phyloP scores from a whole-genome alignment of 1,140 invertebrate genomes.

The Melitaea cinxia region DNA sequence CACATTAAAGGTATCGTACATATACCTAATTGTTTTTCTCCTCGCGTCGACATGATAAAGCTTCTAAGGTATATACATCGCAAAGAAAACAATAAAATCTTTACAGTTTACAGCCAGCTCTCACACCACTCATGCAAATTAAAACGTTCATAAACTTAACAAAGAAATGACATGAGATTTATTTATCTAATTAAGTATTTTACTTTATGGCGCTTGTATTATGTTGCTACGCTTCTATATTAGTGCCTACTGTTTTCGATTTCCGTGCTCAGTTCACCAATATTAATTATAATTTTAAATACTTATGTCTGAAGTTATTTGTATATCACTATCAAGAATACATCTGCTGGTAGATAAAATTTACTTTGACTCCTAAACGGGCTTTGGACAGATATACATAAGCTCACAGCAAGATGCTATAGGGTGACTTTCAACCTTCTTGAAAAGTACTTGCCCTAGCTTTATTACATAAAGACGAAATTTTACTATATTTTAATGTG shows the following conservation, averaged over 20 bases:
- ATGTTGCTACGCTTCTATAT: conserved; percentile 16
- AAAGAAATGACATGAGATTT: conserved; percentile 53
- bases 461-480: too few relatives aligned
- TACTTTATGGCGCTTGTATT: conserved; percentile 20
- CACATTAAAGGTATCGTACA: neutral
- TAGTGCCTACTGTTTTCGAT: neutral
- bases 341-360: neutral
- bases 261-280: neutral
- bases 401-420: too few relatives aligned
- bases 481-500: too few relatives aligned
- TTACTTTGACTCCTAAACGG: too few relatives aligned
- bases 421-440: too few relatives aligned
- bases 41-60: conserved; percentile 22
- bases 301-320: too few relatives aligned
- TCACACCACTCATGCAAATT: conserved; percentile 46
- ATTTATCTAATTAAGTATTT: conserved; percentile 49
- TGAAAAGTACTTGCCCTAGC: too few relatives aligned
- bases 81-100: conserved; percentile 43
- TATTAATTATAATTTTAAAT: neutral
- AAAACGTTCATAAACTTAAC: conserved; percentile 59
- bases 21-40: conserved; percentile 13
- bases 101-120: conserved; percentile 53
- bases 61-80: conserved; percentile 21
- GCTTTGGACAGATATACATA: too few relatives aligned
- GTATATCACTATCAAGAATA: too few relatives aligned